Evolutionary conservation across 2,797 vertebrate genomes (phyloP), one percentile per base, ranked within the genome.

Genomic region (Scolopax bukidnonensis): DNA sequence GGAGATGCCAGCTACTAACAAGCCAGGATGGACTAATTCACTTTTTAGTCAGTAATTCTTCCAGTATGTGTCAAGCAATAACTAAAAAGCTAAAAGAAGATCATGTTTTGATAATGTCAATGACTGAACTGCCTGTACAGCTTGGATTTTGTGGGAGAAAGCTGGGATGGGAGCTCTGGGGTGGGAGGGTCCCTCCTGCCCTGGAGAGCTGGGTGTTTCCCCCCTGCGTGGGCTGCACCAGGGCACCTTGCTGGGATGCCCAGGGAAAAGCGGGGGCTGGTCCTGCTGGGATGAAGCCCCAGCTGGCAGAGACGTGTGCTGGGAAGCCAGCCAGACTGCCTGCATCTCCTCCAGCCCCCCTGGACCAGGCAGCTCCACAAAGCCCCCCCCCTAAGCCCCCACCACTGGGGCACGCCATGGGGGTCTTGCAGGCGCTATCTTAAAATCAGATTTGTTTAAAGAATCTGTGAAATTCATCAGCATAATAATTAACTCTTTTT

Each of bases 401-500:
- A 3, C 59, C 3, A 2, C 30, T 4, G 12, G 30, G 30, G 10
- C 50, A 32, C 12, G 1, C 11, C 6, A 0, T 0, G 1, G 9
- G 40, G 16, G 45, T 8, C 10, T 43, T 20, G 6, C 0, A 0
- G 71, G 40, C 1, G 1, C 20, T 19, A 0, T 15, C 70, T 79
- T 40, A 12, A 69, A 64, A 43, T 9, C 54, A 30, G 59, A 3
- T 50, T 75, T 41, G 73, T 89, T 86, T 84, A n/a, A 14, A 16
- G 74, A 94, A 89, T 38, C 91, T 87, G 38, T 24, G 87, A 92
- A 96, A 90, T 80, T 70, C 76, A 57, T 91, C 90, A 95, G 71
- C 45, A 10, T 65, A 76, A 93, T 95, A 94, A 89, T 96, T 94
- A 97, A 84, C 89, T 84, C 57, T 78, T 92, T 86, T 68, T 73